These are phyloP conservation scores for Silurus lanzhouensis DNA, from an alignment of 2,797 vertebrate genomes.

Conservation along the genomic window DNA sequence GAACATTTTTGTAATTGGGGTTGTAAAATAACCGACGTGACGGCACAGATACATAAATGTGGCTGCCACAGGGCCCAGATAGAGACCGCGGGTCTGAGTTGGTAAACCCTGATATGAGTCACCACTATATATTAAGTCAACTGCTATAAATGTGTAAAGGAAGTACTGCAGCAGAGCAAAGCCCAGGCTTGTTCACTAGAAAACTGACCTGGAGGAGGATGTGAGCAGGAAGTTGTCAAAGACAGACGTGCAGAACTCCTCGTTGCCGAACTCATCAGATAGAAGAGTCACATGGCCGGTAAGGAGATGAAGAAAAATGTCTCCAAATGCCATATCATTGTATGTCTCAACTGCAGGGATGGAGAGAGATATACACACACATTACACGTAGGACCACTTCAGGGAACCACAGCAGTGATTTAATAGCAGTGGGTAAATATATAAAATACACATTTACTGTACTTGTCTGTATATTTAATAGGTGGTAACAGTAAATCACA, in stretches of 20 bases:
- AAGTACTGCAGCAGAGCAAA: not conserved
- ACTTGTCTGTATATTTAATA: not conserved
- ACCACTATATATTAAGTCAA: not conserved
- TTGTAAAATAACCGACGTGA: not conserved
- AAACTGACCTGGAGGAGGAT: conserved; percentile 84
- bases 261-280: conserved; percentile 88
- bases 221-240: conserved; percentile 93
- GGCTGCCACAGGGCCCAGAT: too few species aligned
- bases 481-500: not conserved
- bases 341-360: conserved; percentile 84
- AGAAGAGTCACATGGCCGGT: conserved; percentile 90
- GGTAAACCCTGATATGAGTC: conserved; percentile 8
- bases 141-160: not conserved
- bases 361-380: not conserved
- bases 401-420: not conserved
- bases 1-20: too few species aligned
- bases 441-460: not conserved
- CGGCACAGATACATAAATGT: not conserved
- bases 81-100: not conserved
- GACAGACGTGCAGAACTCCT: conserved; percentile 90
- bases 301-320: conserved; percentile 95
- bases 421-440: not conserved
- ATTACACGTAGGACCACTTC: not conserved
- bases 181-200: not conserved
- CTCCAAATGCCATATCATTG: conserved; percentile 90